Evolutionary conservation across 2,888 invertebrate species (phyloP), one percentile per base, ranked within the genome.

Genomic region (Prenolepis imparis): DNA sequence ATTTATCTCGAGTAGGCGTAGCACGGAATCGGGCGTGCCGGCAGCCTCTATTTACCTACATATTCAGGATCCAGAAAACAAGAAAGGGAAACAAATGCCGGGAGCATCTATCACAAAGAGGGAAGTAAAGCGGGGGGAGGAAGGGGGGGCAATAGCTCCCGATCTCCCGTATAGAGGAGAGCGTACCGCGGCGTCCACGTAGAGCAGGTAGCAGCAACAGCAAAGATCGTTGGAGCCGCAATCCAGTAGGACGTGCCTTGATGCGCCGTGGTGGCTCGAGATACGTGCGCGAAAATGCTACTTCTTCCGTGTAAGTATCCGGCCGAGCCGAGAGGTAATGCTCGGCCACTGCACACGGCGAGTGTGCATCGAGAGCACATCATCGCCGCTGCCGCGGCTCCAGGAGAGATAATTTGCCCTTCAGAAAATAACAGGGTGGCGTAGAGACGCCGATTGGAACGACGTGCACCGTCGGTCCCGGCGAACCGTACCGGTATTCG

Each of bases 181-280:
- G 48, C 48, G 32, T 24, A 21, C n/a, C 24, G n/a, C 70, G 44
- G 78, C 70, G 68, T 75, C 72, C 84, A 86, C 85, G 90, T 90
- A 88, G 86, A 90, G 90, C 91, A 90, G 92, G 92, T 92, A 92
- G 92, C 90, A 78, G 86, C 68, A 85, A 52, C 84, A 85, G 87
- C 82, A 87, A 52, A 89, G 90, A 92, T 92, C 89, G 90, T 91
- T 93, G 89, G 90, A 92, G 92, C 93, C 93, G 93, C 93, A 93
- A 94, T 94, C 92, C 94, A 91, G 93, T 93, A 94, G 94, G 94
- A 94, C 94, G 94, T 94, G 94, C 93, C 92, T 93, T 94, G 94
- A 94, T 94, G 93, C 91, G 92, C 92, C 93, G 91, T 93, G 93
- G 92, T 93, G 92, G 94, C 90, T 93, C 91, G 91, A 93, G 93